Conservation (phyloP, 2,113 vertebrate genomes). For the Protobothrops flavoviridis region DNA sequence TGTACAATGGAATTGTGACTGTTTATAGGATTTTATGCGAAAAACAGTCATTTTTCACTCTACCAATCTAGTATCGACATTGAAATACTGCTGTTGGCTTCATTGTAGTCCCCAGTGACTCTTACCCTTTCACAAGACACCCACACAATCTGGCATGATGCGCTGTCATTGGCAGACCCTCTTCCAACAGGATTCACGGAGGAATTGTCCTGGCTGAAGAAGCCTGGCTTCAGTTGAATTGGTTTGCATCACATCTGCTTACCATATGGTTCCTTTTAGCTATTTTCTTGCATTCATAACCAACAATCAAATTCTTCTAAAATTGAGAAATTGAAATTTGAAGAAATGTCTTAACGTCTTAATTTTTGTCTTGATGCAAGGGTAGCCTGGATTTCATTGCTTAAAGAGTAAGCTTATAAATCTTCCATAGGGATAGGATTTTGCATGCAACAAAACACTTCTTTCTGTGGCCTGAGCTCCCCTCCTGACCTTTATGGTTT, state of each 20-base stretch:
- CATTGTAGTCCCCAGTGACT: not conserved
- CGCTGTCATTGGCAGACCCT: not conserved
- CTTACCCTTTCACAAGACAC: not conserved
- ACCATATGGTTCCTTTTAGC: not conserved
- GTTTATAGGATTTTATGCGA: fast-evolving
- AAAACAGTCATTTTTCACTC: fast-evolving
- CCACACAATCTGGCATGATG: not conserved
- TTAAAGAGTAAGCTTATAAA: not conserved
- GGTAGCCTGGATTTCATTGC: not conserved
- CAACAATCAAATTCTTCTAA: not conserved
- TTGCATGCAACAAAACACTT: not conserved
- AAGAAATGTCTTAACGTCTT: not conserved
- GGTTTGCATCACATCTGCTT: not conserved
- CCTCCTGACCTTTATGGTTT: not conserved
- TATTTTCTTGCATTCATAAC: not conserved
- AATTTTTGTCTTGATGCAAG: not conserved
- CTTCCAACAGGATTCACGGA: not conserved
- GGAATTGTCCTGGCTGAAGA: not conserved
- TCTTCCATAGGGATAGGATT: not conserved
- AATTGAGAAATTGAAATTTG: conserved; percentile 7
- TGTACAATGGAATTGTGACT: not conserved
- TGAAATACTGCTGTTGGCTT: not conserved
- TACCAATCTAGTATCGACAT: not conserved
- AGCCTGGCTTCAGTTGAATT: not conserved
- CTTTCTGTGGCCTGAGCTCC: not conserved